Conservation (phyloP, 2,113 vertebrate species). For the Petaurus breviceps region DNA sequence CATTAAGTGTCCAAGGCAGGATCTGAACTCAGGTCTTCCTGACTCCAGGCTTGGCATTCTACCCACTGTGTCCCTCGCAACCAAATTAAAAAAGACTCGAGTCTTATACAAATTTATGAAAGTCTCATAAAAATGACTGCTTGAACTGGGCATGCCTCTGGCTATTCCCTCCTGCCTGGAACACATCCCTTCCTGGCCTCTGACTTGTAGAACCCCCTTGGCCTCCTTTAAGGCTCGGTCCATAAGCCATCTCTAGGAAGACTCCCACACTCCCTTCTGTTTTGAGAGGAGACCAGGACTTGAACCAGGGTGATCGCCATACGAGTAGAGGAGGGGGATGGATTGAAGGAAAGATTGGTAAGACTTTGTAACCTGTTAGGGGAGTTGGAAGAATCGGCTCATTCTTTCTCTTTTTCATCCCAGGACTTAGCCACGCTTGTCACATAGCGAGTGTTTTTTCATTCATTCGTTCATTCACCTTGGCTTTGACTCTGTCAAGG, state of each 20-base stretch:
- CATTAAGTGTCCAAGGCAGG: not conserved
- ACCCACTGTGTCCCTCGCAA: too few relatives aligned
- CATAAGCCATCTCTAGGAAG: too few relatives aligned
- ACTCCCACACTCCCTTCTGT: not conserved
- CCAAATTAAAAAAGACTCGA: too few relatives aligned
- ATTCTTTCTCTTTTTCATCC: not conserved
- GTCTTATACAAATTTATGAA: too few relatives aligned
- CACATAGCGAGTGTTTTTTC: not conserved
- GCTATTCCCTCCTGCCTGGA: too few relatives aligned
- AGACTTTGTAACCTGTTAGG: not conserved
- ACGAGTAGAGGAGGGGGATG: not conserved
- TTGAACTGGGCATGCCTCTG: too few relatives aligned
- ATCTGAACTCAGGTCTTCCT: not conserved
- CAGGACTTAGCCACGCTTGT: not conserved
- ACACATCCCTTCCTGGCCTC: too few relatives aligned
- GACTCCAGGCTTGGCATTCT: too few relatives aligned
- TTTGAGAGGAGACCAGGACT: not conserved
- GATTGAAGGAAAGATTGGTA: not conserved
- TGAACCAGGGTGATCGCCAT: not conserved
- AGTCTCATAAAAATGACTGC: too few relatives aligned
- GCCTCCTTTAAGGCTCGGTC: not conserved
- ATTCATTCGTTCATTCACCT: not conserved
- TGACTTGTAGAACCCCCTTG: not conserved
- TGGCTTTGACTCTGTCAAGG: not conserved
- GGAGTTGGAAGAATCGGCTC: not conserved